These are phyloP conservation scores for Sebastes oblongus DNA, from an alignment of 2,797 vertebrate species.

Conservation along the genomic window DNA sequence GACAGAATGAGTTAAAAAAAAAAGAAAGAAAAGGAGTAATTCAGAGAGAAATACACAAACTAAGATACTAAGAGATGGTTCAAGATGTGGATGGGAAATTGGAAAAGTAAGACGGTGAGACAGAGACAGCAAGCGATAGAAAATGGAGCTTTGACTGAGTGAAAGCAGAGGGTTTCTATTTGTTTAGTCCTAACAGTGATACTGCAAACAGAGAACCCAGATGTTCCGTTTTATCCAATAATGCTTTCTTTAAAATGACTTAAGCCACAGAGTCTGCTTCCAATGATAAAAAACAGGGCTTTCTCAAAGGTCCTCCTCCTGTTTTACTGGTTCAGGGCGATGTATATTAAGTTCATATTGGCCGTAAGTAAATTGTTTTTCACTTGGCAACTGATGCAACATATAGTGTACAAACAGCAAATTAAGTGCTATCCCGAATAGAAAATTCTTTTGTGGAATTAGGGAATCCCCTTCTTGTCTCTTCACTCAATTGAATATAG, in stretches of 20 bases:
- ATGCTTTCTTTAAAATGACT: conserved; percentile 72
- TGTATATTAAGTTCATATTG: conserved; percentile 60
- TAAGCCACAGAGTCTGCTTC: conserved; percentile 71
- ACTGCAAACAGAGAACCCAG: conserved; percentile 63
- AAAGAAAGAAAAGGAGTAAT: conserved; percentile 13
- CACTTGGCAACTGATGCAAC: conserved; percentile 65
- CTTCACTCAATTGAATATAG: conserved; percentile 69
- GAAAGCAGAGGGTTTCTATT: conserved; percentile 58
- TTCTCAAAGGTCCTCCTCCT: conserved; percentile 64
- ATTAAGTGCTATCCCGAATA: conserved; percentile 72
- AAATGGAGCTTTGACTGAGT: conserved; percentile 47
- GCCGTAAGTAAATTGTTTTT: conserved; percentile 78
- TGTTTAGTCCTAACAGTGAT: conserved; percentile 60
- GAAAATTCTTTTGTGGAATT: conserved; percentile 83
- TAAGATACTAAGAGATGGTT: conserved; percentile 33
- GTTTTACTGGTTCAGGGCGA: conserved; percentile 45
- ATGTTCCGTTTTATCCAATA: conserved; percentile 78
- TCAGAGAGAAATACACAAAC: conserved; percentile 36
- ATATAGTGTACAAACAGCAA: conserved; percentile 66
- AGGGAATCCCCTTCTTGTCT: conserved; percentile 76
- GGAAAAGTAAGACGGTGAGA: conserved; percentile 35
- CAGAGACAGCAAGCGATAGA: conserved; percentile 14
- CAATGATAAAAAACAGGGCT: conserved; percentile 72
- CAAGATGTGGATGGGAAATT: conserved; percentile 32
- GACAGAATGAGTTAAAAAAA: background rate